Percentiles rank a stretch among this genome's conserved stretches.
phyloP scores from a whole-genome alignment of 2,113 vertebrate genomes.

The Accipiter virgatus region DNA sequence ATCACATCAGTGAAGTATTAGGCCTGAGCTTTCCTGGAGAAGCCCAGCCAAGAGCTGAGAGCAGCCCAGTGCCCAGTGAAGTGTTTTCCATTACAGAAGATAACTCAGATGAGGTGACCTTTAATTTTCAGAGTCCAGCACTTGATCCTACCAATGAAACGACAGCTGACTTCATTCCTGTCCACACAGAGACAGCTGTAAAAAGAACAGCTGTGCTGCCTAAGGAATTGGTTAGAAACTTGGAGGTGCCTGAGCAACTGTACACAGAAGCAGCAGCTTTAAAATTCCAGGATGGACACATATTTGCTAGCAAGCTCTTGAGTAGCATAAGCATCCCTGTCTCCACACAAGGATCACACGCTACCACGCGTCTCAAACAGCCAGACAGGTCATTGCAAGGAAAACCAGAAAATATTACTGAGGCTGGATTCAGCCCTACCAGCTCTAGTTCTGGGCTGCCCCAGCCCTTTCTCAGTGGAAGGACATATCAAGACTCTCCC shows the following conservation, averaged over 20 bases:
- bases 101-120: fast-evolving
- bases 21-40: not conserved
- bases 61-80: not conserved
- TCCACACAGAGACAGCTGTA: not conserved
- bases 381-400: not conserved
- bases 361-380: not conserved
- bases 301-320: not conserved
- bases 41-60: not conserved
- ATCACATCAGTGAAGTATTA: not conserved
- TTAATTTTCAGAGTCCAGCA: not conserved
- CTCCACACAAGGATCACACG: not conserved
- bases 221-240: not conserved
- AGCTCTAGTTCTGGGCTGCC: not conserved
- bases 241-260: not conserved
- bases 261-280: not conserved
- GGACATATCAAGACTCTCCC: not conserved
- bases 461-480: not conserved
- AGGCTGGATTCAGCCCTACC: not conserved
- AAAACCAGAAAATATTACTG: not conserved
- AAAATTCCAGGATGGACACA: not conserved
- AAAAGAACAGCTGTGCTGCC: not conserved
- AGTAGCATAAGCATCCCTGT: not conserved
- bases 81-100: not conserved
- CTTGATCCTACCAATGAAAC: not conserved
- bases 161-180: not conserved